A percentile compares a stretch with the other conserved stretches of the same genome.
phyloP scores from a whole-genome alignment of 2,888 invertebrate genomes.

The Serrognathus titanus region DNA sequence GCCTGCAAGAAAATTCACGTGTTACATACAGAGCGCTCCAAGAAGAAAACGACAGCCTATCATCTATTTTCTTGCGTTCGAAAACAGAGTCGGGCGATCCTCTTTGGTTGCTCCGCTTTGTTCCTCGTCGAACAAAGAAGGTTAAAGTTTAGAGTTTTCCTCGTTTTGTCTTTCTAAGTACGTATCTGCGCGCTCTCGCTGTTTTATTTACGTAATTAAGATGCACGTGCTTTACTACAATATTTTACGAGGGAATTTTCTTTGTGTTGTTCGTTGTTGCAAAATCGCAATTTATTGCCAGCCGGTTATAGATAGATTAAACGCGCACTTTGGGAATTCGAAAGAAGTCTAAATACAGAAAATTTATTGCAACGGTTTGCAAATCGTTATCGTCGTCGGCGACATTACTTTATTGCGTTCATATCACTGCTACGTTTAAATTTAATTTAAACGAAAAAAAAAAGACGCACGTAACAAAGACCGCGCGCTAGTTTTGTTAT shows the following conservation, averaged over 20 bases:
- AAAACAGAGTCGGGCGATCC: too few species aligned
- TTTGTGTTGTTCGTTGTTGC: not conserved
- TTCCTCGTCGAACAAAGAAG: not conserved
- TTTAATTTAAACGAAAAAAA: too few species aligned
- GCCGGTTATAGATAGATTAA: not conserved
- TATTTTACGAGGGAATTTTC: constrained; percentile 1
- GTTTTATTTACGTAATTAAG: constrained; percentile 1
- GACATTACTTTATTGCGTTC: not conserved
- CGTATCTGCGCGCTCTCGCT: not conserved
- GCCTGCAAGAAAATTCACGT: not conserved
- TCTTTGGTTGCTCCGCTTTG: not conserved
- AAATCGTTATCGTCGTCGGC: not conserved
- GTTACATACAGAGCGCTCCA: not conserved
- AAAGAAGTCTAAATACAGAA: constrained; percentile 1
- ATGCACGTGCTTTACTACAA: not conserved
- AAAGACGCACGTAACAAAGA: too few species aligned
- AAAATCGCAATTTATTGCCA: not conserved
- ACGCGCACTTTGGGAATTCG: not conserved
- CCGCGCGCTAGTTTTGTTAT: too few species aligned
- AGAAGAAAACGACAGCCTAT: too few species aligned
- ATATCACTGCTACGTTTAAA: too few species aligned
- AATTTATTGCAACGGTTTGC: not conserved
- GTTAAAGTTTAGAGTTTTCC: not conserved
- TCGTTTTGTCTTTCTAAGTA: not conserved
- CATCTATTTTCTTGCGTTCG: too few species aligned